Percentiles rank a stretch among this genome's conserved stretches.
These are phyloP conservation scores for Alauda arvensis DNA, from an alignment of 2,797 vertebrate species.

Conservation along the genomic window DNA sequence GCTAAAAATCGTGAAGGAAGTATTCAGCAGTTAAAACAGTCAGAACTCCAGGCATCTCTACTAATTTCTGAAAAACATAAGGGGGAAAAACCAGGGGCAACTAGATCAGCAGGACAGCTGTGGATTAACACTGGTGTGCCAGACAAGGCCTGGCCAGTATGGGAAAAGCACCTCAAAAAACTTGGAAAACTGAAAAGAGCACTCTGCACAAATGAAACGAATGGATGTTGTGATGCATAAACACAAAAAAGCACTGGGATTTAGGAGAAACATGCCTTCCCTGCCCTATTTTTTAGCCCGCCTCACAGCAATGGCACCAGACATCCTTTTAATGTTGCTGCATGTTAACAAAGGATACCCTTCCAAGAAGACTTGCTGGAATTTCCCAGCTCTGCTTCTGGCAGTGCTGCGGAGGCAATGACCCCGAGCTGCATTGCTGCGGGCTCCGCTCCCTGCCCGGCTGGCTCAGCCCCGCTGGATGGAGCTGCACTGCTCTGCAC, in stretches of 20 bases:
- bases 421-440: background rate
- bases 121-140: background rate
- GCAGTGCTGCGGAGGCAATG: background rate
- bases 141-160: background rate
- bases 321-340: background rate
- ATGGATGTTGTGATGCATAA: background rate
- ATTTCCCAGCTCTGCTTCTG: background rate
- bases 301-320: background rate
- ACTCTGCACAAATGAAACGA: background rate
- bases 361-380: background rate
- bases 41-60: background rate
- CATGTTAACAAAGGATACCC: background rate
- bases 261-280: background rate
- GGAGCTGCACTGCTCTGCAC: background rate
- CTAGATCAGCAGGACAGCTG: background rate
- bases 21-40: background rate
- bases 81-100: accelerated
- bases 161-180: background rate
- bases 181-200: background rate
- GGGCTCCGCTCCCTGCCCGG: background rate
- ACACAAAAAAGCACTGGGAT: background rate
- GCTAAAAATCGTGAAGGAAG: background rate
- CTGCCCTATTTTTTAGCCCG: background rate
- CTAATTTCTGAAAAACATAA: background rate
- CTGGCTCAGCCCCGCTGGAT: background rate